Base-by-base conservation (phyloP, 2,888 invertebrate species). In the Erebia epiphron region DNA sequence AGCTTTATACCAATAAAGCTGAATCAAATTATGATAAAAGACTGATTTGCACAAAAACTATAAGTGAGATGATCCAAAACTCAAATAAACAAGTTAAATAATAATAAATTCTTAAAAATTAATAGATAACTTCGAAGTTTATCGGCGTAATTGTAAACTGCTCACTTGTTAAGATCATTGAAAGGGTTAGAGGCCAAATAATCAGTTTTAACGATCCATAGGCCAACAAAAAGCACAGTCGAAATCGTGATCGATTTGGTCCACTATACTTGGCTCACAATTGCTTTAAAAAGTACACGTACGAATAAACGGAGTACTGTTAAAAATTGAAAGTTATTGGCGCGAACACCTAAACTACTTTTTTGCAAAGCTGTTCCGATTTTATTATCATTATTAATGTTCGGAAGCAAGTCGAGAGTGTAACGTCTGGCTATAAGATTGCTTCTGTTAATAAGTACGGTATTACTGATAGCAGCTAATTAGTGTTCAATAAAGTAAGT, bases 201-300 rank as follows among this genome's bases (percentile, higher is more conserved):
- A 66, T 72, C 64, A 68, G 57, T 61, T 70, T 70, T 69, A 73
- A 73, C 68, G 60, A 70, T 69, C 63, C 69, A 73, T 68, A 56
- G 58, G 67, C 57, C 62, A 49, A 75, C 72, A 76, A 74, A 76
- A 74, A 70, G 16, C 63, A 70, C 71, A 75, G 76, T 77, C 78
- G 76, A 77, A n/a, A 78, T 74, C 82, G 78, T 85, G 85, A 87
- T 88, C 82, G 79, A 84, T 84, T 85, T 77, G 88, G 76, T 85
- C 87, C 82, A 87, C 82, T 21, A 3, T 26, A 26, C 26, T 26
- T 26, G 26, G 26, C 3, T 4, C 26, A 26, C 26, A 65, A 75
- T 73, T 76, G 68, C 68, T 68, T 67, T 70, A 73, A 74, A 72
- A 46, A 52, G 52, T 16, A 64, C 52, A 54, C 16, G 61, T 61